Evolutionary conservation across 2,797 vertebrate species (phyloP), one percentile per base, ranked within the genome.

Genomic region (Pseudochaenichthys georgianus): DNA sequence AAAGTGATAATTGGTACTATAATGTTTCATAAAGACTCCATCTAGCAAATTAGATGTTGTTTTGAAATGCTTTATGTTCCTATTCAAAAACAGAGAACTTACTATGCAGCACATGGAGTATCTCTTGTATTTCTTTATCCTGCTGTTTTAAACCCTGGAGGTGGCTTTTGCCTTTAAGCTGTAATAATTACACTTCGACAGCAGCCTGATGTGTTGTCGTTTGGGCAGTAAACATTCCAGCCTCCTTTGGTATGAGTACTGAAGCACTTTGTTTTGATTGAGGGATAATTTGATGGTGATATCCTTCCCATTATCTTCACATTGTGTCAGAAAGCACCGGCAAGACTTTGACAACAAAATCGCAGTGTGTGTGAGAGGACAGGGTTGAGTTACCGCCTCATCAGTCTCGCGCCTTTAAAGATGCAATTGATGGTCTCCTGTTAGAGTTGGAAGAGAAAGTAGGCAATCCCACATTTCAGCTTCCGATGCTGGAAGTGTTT

Each of bases 321-420:
- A 41, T 45, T 23, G 31, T 50, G 68, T 63, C 64, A 3, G 34
- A 55, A 50, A 47, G 70, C 43, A 16, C 45, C 0, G 12, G 46
- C 43, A 42, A 50, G 50, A 78, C 57, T 89, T 78, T 86, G 87
- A 87, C 87, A 83, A 48, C 67, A 78, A 87, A 92, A 92, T 91
- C 61, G 65, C 69, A 51, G 60, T 66, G 65, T 66, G 65, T 77
- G 77, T 38, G 46, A 64, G 76, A 82, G 70, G 50, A 28, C 16
- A 17, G 48, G 70, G 80, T 53, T 53, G 67, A 78, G 75, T 57
- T 21, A 52, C 52, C 10, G 54, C 63, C 77, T 85, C 88, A 87
- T 88, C 86, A 79, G 65, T 75, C 70, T 57, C 9, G 9, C 23
- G 6, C 64, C 70, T 86, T 64, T 80, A 70, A 85, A 82, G 74